phyloP scores from a whole-genome alignment of 1,140 invertebrate species.

The Nephotettix cincticeps region DNA sequence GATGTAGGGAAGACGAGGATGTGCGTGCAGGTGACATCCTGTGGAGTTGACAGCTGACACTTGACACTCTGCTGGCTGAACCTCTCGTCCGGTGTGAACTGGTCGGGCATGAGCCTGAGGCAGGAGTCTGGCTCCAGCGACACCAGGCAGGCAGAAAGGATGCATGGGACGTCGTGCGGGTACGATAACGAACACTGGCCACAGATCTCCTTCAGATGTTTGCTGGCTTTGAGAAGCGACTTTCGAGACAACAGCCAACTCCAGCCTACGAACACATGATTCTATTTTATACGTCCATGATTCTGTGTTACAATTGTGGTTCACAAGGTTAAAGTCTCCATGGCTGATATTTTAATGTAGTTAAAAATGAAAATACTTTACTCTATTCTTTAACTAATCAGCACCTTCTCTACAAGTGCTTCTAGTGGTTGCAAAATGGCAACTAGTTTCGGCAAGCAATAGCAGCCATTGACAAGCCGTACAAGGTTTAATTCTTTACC shows the following conservation, averaged over 20 bases:
- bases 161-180: slow-evolving; percentile 78
- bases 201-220: slow-evolving; percentile 88
- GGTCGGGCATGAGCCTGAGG: slow-evolving; percentile 92
- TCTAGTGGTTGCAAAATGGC: too few relatives aligned
- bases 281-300: too few relatives aligned
- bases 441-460: too few relatives aligned
- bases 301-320: too few relatives aligned
- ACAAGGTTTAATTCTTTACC: too few relatives aligned
- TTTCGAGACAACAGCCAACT: slow-evolving; percentile 89
- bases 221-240: slow-evolving; percentile 83
- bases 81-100: slow-evolving; percentile 88
- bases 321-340: too few relatives aligned
- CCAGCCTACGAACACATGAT: too few relatives aligned
- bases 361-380: too few relatives aligned
- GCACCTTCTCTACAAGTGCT: too few relatives aligned
- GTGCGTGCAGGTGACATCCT: slow-evolving; percentile 95
- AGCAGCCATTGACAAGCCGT: too few relatives aligned
- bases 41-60: slow-evolving; percentile 82
- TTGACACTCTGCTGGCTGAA: slow-evolving; percentile 83
- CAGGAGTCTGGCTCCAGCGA: slow-evolving; percentile 94
- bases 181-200: slow-evolving; percentile 82
- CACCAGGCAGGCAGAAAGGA: slow-evolving; percentile 95
- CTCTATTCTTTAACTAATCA: too few relatives aligned
- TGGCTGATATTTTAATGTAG: too few relatives aligned
- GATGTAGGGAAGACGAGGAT: slow-evolving; percentile 99